Conservation (phyloP, 2,113 vertebrate species). For the Lepus americanus region DNA sequence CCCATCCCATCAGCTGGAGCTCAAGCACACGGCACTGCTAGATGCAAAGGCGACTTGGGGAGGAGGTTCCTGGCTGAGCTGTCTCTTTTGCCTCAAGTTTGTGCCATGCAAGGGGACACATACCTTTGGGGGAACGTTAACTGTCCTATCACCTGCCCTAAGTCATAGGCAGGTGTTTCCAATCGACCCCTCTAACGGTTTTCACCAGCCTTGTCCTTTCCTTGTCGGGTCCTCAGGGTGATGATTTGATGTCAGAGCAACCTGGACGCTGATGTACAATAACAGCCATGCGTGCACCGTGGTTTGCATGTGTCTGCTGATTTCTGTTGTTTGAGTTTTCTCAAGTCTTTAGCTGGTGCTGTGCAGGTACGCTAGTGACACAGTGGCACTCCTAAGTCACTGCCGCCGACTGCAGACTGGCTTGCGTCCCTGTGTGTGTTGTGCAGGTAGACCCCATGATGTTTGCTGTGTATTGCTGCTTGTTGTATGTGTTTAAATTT, state of each 20-base stretch:
- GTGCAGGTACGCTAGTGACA: background rate
- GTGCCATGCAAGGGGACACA: background rate
- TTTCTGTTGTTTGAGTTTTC: slow-evolving; percentile 6
- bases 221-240: background rate
- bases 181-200: background rate
- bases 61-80: background rate
- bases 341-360: slow-evolving; percentile 7
- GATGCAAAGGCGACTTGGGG: background rate
- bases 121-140: background rate
- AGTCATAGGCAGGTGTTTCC: slow-evolving; percentile 18
- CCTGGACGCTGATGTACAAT: background rate
- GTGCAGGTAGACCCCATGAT: background rate
- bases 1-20: background rate
- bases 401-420: background rate
- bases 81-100: background rate
- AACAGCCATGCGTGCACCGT: background rate
- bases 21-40: background rate
- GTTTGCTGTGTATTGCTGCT: slow-evolving; percentile 33
- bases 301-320: background rate
- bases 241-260: background rate
- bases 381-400: background rate
- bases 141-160: background rate
- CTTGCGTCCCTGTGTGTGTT: background rate
- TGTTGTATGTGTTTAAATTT: slow-evolving; percentile 47
- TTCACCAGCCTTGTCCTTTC: background rate